Evolutionary conservation across 2,888 invertebrate genomes (phyloP), one percentile per base, ranked within the genome.

Genomic region (Scaptodrosophila latifasciaeformis): DNA sequence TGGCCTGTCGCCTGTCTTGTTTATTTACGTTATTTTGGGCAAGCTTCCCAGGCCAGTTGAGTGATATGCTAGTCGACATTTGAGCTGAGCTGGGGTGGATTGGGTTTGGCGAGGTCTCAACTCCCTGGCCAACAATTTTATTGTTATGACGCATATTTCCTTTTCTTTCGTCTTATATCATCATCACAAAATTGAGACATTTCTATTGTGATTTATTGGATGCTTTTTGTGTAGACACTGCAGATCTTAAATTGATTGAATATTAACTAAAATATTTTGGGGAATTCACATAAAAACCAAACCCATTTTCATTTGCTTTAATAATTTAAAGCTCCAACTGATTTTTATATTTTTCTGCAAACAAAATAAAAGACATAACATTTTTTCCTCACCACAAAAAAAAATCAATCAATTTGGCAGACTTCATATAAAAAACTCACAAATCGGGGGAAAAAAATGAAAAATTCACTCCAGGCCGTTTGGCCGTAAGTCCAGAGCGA

Each of bases 181-280:
- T 1, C 27, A 12, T 18, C 17, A 3, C 10, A 78, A 68, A 64
- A 72, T 78, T 66, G 79, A 78, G 79, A 75, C 67, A 67, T 67
- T 64, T 54, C 65, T 58, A 37, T 59, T 57, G 58, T 70, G 78
- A 77, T 77, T 71, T 77, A 77, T 77, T 67, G 65, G 54, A 67
- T 61, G 57, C 60, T 55, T 50, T 55, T 54, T 35, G 47, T 47
- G 62, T 37, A 12, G 34, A 12, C 61, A 66, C 61, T 60, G 65
- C 78, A n/a, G n/a, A 70, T 70, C 77, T 65, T 64, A 77, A 74
- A 74, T 71, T 77, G 70, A 77, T 71, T 71, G 70, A 77, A 71
- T 71, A 77, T 71, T 71, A 77, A 74, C 67, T 47, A 67, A n/a
- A 71, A 67, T 67, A 75, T 67, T 75, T 74, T 62, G 55, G 49